Evolutionary conservation across 2,888 invertebrate genomes (phyloP).

Genomic region (Chrysopilus asiliformis): DNA sequence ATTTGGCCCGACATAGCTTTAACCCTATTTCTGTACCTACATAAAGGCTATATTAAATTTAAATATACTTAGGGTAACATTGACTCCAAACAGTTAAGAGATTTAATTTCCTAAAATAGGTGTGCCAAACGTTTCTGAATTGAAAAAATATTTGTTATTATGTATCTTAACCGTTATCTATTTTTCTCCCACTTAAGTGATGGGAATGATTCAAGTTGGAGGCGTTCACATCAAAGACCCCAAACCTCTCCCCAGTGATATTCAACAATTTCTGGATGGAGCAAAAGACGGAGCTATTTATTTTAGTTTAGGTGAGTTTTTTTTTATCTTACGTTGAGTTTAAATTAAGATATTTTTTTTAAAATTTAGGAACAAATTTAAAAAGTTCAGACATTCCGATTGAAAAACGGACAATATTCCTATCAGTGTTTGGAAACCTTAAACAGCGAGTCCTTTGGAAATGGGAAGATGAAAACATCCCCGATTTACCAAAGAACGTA

Average conservation of each 20-base stretch:
- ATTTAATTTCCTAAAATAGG: no score
- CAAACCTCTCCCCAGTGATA: constrained; percentile 27
- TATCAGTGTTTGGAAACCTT: constrained; percentile 33
- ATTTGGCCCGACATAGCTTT: no score
- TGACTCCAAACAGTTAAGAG: no score
- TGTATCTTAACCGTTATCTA: no score
- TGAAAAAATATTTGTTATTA: no score
- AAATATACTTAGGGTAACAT: no score
- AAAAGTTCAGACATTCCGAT: constrained; percentile 34
- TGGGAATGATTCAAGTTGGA: constrained; percentile 39
- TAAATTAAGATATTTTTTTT: constrained; percentile 1
- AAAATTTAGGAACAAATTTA: constrained; percentile 33
- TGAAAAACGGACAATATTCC: constrained; percentile 29
- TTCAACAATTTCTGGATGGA: constrained; percentile 33
- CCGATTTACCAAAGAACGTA: constrained; percentile 33
- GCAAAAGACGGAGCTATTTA: constrained; percentile 37
- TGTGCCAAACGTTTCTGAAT: no score
- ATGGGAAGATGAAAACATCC: constrained; percentile 34
- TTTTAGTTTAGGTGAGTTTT: constrained; percentile 35
- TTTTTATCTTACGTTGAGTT: neutral
- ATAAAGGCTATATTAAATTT: no score
- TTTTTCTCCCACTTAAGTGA: no score
- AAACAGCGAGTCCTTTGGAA: constrained; percentile 38
- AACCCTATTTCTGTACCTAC: no score
- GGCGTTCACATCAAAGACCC: constrained; percentile 40